Conservation (phyloP, 2,113 vertebrate genomes). For the Macheiramphus alcinus region DNA sequence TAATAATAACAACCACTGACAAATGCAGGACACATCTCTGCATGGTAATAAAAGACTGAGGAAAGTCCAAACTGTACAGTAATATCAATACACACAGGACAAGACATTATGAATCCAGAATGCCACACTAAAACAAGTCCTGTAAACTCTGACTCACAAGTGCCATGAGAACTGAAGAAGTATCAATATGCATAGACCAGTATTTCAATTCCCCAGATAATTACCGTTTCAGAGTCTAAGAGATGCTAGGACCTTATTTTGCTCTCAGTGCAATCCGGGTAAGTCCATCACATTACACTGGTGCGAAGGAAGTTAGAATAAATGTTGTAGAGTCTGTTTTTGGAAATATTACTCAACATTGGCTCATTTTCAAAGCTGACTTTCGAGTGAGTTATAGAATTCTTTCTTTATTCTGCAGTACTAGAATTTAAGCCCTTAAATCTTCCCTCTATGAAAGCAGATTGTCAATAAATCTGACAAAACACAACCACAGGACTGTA, state of each 20-base stretch:
- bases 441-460: slow-evolving; percentile 4
- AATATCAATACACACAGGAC: neutral
- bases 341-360: neutral
- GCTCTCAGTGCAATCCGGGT: neutral
- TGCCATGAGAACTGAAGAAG: neutral
- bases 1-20: neutral
- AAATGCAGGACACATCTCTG: neutral
- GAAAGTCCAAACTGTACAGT: neutral
- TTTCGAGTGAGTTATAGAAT: neutral
- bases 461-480: neutral
- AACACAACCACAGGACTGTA: neutral
- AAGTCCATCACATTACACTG: neutral
- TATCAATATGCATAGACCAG: neutral
- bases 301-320: neutral
- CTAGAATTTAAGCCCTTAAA: slow-evolving; percentile 46
- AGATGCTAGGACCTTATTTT: neutral
- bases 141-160: neutral
- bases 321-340: neutral
- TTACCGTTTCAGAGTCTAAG: neutral
- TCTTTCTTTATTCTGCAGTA: neutral
- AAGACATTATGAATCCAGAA: neutral
- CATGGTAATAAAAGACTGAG: neutral
- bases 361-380: neutral
- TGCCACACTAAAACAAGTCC: neutral
- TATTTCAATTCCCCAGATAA: neutral